Evolutionary conservation across 1,140 invertebrate species (phyloP), one percentile per base, ranked within the genome.

Genomic region (Drosophila mayri): DNA sequence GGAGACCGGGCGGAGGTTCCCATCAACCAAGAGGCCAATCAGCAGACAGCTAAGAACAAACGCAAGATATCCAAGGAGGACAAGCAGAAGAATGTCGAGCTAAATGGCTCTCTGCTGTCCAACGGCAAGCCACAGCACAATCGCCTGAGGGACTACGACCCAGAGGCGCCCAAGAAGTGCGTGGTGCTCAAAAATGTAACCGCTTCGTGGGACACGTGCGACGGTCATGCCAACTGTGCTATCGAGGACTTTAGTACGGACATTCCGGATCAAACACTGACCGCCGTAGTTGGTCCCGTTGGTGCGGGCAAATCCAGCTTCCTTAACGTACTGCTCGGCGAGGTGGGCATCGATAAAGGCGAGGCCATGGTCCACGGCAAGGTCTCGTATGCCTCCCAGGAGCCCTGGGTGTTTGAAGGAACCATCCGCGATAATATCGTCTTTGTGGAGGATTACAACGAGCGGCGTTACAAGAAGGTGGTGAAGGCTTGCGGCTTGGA

Each of bases 371-470:
- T 97, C 0, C 92, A 94, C 63, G 97, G 97, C 28, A 95, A 93
- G 57, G 92, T 98, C 8, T 95, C 96, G 0, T 98, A 97, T 91
- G 95, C 96, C 7, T 95, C 96, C 28, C 96, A 97, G 91, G 95
- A 96, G 71, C 94, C 96, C 2, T 97, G 96, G 96, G 93, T 97
- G 0, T 95, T 95, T 22, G 94, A 94, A 35, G 94, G 94, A 28
- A 93, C 94, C 4, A 94, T 95, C 0, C 93, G 95, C 22, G 96
- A 98, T 75, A 98, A 98, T 92, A 97, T 98, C 71, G 92, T 97
- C 0, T 98, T 98, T 85, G 97, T 97, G 4, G 94, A 94, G 79
- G 93, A 94, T 22, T 95, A 95, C 82, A 94, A 96, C 79, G 93
- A 95, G 91, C 91, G 93, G 74, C 93, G 94, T 10, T 95, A 95